Percentiles rank a stretch among this genome's conserved stretches.
These are phyloP conservation scores for Ceramica pisi DNA, from an alignment of 2,888 invertebrate species.

Conservation along the genomic window DNA sequence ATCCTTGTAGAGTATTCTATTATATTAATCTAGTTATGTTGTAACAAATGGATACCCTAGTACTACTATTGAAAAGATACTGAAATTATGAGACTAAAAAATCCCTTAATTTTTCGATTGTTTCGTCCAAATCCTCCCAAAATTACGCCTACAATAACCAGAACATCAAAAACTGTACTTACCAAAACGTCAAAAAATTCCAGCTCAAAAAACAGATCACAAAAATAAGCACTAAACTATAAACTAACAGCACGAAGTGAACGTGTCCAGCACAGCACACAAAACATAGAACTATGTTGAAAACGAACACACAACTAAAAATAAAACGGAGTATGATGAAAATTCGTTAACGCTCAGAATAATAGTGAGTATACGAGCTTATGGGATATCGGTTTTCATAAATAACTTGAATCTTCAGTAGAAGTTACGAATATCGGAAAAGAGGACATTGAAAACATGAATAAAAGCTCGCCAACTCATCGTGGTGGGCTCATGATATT, in stretches of 20 bases:
- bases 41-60: not conserved
- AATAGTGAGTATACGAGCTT: constrained; percentile 52
- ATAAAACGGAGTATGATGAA: constrained; percentile 75
- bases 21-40: too few species aligned
- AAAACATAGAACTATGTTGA: constrained; percentile 57
- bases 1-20: too few species aligned
- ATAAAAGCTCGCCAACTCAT: not conserved
- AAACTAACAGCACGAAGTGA: constrained; percentile 7
- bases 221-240: constrained; percentile 47
- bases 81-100: too few species aligned
- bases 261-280: constrained; percentile 53
- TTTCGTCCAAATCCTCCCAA: too few species aligned
- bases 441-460: not conserved
- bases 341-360: constrained; percentile 73
- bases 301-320: constrained; percentile 75
- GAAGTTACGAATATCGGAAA: not conserved
- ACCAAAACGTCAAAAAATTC: constrained; percentile 2
- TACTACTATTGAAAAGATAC: too few species aligned
- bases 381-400: constrained; percentile 57
- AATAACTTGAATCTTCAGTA: constrained; percentile 16
- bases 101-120: too few species aligned
- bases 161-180: constrained; percentile 12
- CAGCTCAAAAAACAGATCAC: constrained; percentile 33
- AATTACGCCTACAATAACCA: too few species aligned
- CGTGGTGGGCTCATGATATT: too few species aligned